These are phyloP conservation scores for Poeciliopsis presidionis DNA, from an alignment of 2,797 vertebrate genomes.

Conservation along the genomic window DNA sequence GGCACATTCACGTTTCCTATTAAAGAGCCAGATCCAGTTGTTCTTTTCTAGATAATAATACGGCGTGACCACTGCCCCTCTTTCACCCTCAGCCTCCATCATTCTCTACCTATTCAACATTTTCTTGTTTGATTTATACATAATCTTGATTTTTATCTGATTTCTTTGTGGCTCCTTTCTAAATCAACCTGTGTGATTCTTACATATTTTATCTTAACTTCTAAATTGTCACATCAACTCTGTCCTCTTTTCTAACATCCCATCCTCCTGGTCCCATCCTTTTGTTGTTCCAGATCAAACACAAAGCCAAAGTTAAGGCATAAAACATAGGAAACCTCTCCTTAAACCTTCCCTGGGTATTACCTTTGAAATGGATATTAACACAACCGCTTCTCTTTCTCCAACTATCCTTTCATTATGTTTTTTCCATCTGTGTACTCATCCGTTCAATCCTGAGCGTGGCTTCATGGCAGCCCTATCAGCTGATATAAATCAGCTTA, in stretches of 20 bases:
- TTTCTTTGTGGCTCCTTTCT: background rate
- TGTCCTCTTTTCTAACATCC: conserved; percentile 5
- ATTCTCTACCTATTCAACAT: background rate
- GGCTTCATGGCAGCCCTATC: conserved; percentile 64
- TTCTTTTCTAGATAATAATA: conserved; percentile 8
- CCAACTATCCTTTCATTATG: conserved; percentile 35
- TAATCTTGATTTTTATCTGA: background rate
- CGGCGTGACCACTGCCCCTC: conserved; percentile 13
- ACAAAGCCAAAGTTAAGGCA: conserved; percentile 12
- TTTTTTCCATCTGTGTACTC: conserved; percentile 44
- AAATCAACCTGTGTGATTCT: conserved; percentile 1
- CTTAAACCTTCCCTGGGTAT: conserved; percentile 16
- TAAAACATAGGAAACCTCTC: conserved; percentile 6
- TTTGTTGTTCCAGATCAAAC: conserved; percentile 20
- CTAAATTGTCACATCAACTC: background rate
- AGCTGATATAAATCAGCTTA: conserved; percentile 71
- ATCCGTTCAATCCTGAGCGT: conserved; percentile 49
- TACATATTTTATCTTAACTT: conserved; percentile 1
- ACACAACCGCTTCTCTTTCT: conserved; percentile 26
- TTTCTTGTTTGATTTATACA: background rate
- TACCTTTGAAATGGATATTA: conserved; percentile 62
- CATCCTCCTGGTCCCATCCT: background rate
- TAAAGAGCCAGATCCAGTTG: conserved; percentile 27
- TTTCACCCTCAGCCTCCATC: conserved; percentile 3
- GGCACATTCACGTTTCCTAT: conserved; percentile 42